Conservation (phyloP, 2,113 vertebrate genomes). For the Rostratula benghalensis region DNA sequence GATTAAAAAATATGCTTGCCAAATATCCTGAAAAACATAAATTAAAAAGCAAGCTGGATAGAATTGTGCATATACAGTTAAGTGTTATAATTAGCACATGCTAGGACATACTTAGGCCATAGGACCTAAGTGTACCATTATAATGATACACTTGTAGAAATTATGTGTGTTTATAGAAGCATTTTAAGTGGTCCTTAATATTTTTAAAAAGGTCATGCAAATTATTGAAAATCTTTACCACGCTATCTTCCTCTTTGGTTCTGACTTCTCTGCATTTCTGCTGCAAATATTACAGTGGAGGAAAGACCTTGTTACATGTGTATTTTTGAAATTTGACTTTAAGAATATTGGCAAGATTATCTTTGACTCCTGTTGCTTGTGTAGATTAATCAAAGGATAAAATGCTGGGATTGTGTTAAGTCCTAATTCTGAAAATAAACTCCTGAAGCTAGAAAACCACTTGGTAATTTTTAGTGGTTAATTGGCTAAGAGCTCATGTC, state of each 20-base stretch:
- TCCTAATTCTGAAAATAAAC: background rate
- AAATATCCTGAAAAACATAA: no score
- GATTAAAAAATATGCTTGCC: background rate
- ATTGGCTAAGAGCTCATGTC: background rate
- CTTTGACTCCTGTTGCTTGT: background rate
- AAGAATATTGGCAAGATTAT: background rate
- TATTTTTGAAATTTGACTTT: background rate
- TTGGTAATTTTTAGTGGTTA: background rate
- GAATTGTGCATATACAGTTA: background rate
- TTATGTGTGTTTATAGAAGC: background rate
- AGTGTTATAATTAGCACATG: background rate
- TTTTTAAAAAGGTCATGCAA: background rate
- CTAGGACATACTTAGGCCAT: background rate
- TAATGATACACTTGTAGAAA: background rate
- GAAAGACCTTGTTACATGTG: background rate
- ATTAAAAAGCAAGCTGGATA: background rate
- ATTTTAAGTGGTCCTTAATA: background rate
- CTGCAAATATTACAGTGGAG: background rate
- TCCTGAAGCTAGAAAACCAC: background rate
- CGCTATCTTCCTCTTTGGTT: background rate
- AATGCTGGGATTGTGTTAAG: background rate
- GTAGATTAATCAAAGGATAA: background rate
- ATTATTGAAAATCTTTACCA: background rate
- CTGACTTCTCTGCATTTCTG: background rate
- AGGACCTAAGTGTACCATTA: no score